Base-by-base conservation (phyloP, 2,797 vertebrate genomes). In the Lophura swinhoii region DNA sequence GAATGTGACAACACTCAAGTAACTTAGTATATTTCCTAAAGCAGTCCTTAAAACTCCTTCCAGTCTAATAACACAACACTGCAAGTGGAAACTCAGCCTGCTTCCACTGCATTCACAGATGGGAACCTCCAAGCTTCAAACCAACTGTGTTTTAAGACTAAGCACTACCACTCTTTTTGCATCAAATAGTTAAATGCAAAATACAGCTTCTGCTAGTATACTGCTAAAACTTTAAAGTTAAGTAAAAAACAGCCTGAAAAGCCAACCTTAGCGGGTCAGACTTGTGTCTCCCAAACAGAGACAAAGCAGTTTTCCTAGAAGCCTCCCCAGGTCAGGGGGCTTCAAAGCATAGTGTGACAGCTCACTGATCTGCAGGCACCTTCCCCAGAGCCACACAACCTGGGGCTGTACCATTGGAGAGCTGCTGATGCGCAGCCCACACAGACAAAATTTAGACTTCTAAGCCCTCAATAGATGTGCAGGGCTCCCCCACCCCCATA, bases 371-470 rank as follows among this genome's bases (percentile, higher is more conserved):
- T 67, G 56, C 76, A 86, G 76, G 59, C 53, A 31, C 17, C 37
- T 60, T 91, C 73, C 92, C 67, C 63, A 93, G 39, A 72, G 91
- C 70, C 63, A 53, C 59, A 33, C 31, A 55, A 88, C 76, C 70
- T 33, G 29, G 31, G 78, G 59, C 49, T 64, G 23, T 29, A 29
- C 1, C 62, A 24, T 68, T 56, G 41, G 56, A 86, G 79, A 94
- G 84, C 49, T 55, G 58, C 49, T 87, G 29, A 89, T 93, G 72
- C 91, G 72, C 79, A 94, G 84, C 59, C 73, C 73, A 92, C 75
- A 79, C 10, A 86, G 82, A 67, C 28, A 95, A 68, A 76, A 71
- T 79, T 92, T 91, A 93, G 82, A 88, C 44, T 88, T 39, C 28
- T 67, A 86, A 91, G 33, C 48, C 51, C 77, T n/a, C 46, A 37